These are phyloP conservation scores for Eutolmus rufibarbis DNA, from an alignment of 2,888 invertebrate genomes.

Conservation along the genomic window DNA sequence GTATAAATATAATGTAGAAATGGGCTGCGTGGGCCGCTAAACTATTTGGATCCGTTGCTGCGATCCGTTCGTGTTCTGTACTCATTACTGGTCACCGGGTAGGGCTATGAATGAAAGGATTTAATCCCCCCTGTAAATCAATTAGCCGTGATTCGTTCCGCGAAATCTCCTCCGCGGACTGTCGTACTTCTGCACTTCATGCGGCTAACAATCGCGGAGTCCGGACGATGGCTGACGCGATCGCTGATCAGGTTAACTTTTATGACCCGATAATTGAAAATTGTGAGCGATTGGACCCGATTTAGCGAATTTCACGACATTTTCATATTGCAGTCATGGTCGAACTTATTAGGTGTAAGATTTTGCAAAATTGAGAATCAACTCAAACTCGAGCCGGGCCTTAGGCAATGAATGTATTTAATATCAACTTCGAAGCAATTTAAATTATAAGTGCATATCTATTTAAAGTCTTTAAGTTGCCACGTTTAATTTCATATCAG, in stretches of 20 bases:
- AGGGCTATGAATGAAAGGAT: conserved; percentile 30
- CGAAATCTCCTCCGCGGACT: background rate
- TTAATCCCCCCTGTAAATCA: conserved; percentile 22
- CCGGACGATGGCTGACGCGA: background rate
- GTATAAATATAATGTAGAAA: conserved; percentile 5
- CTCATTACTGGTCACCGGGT: conserved; percentile 9
- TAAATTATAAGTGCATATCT: too few relatives aligned
- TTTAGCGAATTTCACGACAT: background rate
- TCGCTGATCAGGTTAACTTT: conserved; percentile 17
- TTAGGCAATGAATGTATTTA: background rate
- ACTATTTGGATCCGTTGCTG: background rate
- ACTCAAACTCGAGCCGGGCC: background rate
- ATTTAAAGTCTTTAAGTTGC: too few relatives aligned
- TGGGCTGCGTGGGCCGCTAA: conserved; percentile 22
- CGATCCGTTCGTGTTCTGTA: background rate
- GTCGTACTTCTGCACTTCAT: background rate
- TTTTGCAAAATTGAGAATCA: background rate
- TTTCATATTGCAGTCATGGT: too few relatives aligned
- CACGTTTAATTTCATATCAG: too few relatives aligned
- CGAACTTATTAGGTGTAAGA: background rate
- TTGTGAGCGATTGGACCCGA: conserved; percentile 1
- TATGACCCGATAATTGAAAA: conserved; percentile 32
- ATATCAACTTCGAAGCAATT: too few relatives aligned
- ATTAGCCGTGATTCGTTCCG: conserved; percentile 28
- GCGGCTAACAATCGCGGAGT: background rate